phyloP scores from a whole-genome alignment of 2,888 invertebrate genomes.

The Arctia plantaginis region DNA sequence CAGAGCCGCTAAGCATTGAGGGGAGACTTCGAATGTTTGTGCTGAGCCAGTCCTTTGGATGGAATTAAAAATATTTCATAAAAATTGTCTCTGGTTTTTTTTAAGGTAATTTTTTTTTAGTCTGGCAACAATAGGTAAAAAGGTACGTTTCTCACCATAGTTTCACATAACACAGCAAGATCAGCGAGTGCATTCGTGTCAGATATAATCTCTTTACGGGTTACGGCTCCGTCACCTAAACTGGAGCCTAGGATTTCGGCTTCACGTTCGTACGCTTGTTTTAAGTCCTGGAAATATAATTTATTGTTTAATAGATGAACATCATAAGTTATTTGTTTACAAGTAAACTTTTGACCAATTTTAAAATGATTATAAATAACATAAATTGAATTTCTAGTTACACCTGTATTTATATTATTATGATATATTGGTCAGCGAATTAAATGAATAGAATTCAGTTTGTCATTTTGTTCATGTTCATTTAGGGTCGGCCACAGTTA shows the following conservation, averaged over 20 bases:
- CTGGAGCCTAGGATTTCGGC: slow-evolving; percentile 97
- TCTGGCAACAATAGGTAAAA: neutral
- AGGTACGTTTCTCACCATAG: slow-evolving; percentile 88
- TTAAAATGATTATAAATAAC: no score
- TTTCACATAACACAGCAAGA: slow-evolving; percentile 96
- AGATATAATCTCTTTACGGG: slow-evolving; percentile 93
- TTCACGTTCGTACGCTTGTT: slow-evolving; percentile 89
- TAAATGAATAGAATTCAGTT: no score
- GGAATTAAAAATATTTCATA: no score
- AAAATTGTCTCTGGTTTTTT: no score
- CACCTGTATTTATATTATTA: no score
- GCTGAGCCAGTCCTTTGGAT: slow-evolving; percentile 95
- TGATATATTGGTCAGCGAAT: no score
- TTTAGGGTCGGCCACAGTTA: no score
- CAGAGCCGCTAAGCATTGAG: slow-evolving; percentile 55
- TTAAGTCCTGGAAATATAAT: slow-evolving; percentile 65
- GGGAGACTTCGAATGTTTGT: slow-evolving; percentile 68
- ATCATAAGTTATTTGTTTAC: neutral
- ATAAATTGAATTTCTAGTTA: no score
- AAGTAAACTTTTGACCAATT: no score
- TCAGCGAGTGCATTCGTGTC: slow-evolving; percentile 94
- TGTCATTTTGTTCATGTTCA: no score
- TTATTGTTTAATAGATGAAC: neutral
- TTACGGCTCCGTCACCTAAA: slow-evolving; percentile 94
- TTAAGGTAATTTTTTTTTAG: neutral